Conservation (phyloP, 1,140 invertebrate species). For the Heliconius melpomene region DNA sequence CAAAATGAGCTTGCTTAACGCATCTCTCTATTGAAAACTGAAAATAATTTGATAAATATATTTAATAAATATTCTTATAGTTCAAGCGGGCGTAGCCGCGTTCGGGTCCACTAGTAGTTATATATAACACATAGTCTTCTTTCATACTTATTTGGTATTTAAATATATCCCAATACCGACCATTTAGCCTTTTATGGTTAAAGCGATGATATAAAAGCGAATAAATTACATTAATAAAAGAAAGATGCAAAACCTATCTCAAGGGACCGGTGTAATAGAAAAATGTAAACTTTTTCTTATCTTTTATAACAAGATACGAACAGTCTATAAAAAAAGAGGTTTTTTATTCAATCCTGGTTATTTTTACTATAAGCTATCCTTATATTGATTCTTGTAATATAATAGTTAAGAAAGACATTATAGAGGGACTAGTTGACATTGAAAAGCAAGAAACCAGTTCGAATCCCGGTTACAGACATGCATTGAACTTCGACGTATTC, state of each 20-base stretch:
- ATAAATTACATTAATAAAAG: slow-evolving; percentile 3
- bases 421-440: slow-evolving; percentile 40
- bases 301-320: neutral
- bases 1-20: too few relatives aligned
- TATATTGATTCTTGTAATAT: slow-evolving; percentile 25
- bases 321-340: neutral
- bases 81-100: too few relatives aligned
- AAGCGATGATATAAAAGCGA: neutral
- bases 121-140: too few relatives aligned
- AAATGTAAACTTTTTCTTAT: slow-evolving; percentile 17
- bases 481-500: slow-evolving; percentile 38
- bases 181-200: neutral
- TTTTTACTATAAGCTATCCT: slow-evolving; percentile 19
- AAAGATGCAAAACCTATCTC: neutral
- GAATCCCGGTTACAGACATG: slow-evolving; percentile 39
- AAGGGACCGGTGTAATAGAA: slow-evolving; percentile 7
- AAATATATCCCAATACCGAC: neutral
- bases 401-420: slow-evolving; percentile 39
- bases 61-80: too few relatives aligned
- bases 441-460: slow-evolving; percentile 45
- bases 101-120: too few relatives aligned
- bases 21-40: too few relatives aligned
- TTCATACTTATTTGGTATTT: neutral
- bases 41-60: too few relatives aligned
- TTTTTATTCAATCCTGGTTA: slow-evolving; percentile 22